Conservation (phyloP, 2,113 vertebrate genomes). For the Hucho hucho region DNA sequence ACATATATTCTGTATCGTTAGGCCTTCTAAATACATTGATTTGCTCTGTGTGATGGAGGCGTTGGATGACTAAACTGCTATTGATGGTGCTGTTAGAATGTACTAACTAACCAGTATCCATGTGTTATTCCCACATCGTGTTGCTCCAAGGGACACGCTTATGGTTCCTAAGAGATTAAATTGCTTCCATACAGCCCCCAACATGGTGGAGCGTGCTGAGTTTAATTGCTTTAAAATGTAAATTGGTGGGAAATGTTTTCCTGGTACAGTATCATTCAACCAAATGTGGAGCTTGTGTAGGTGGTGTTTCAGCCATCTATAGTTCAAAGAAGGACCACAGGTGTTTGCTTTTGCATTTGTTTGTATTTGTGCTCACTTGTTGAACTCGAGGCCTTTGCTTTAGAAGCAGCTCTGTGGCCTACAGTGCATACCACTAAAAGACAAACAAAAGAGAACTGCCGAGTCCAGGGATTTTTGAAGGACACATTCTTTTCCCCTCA, state of each 20-base stretch:
- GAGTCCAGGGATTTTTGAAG: slow-evolving; percentile 38
- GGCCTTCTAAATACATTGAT: too few species aligned
- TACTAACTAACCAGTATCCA: background rate
- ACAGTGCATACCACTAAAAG: background rate
- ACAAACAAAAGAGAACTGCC: slow-evolving; percentile 28
- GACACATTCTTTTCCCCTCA: slow-evolving; percentile 41
- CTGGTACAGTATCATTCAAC: background rate
- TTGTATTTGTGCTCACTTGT: slow-evolving; percentile 8
- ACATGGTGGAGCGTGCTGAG: slow-evolving; percentile 8
- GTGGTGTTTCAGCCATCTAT: background rate
- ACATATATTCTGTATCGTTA: background rate
- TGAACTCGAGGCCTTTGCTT: background rate
- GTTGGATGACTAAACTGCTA: background rate
- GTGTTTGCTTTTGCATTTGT: slow-evolving; percentile 17
- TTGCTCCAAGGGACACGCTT: background rate
- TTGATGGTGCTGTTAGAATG: background rate
- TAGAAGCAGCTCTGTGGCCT: background rate
- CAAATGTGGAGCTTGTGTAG: background rate
- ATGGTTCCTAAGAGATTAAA: slow-evolving; percentile 16
- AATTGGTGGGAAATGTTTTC: slow-evolving; percentile 22
- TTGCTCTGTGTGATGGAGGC: background rate
- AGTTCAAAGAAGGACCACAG: background rate
- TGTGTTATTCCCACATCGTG: background rate
- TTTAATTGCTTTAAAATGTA: slow-evolving; percentile 23
- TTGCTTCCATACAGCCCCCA: slow-evolving; percentile 11